Conservation (phyloP, 2,797 vertebrate genomes). For the Atherinosoma microstoma region DNA sequence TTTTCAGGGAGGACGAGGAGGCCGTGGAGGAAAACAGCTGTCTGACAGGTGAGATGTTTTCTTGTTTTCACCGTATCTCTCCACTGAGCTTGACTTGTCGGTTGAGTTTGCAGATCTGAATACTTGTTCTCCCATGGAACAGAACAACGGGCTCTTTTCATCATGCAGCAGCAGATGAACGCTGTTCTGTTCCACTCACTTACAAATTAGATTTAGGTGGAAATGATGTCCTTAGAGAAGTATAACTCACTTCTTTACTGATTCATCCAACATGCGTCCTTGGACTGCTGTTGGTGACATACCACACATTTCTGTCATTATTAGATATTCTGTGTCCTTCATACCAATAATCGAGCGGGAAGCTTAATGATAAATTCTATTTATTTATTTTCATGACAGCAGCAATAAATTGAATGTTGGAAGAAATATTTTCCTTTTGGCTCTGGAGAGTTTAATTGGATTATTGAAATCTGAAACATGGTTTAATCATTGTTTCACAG, state of each 20-base stretch:
- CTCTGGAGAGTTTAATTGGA: conserved; percentile 5
- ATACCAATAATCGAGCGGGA: neutral
- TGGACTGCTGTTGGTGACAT: conserved; percentile 2
- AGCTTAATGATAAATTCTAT: neutral
- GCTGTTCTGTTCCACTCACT: neutral
- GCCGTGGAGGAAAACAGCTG: conserved; percentile 82
- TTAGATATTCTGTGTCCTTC: neutral
- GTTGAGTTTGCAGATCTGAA: neutral
- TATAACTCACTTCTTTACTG: neutral
- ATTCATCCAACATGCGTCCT: conserved; percentile 6
- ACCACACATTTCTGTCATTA: neutral
- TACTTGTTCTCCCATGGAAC: neutral
- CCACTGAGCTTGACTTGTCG: neutral
- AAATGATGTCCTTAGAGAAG: neutral
- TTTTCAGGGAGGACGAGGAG: conserved; percentile 89
- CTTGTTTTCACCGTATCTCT: neutral
- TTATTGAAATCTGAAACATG: conserved; percentile 16
- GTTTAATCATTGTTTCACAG: conserved; percentile 31
- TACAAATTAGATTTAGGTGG: conserved; percentile 9
- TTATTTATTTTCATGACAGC: neutral
- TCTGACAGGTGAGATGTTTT: conserved; percentile 86
- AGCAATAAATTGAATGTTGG: conserved; percentile 1
- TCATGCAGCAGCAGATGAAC: neutral
- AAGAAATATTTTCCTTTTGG: neutral
- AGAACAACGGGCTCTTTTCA: neutral